Percentiles rank a stretch among this genome's conserved stretches.
These are phyloP conservation scores for Alauda arvensis DNA, from an alignment of 2,797 vertebrate species.

Conservation along the genomic window DNA sequence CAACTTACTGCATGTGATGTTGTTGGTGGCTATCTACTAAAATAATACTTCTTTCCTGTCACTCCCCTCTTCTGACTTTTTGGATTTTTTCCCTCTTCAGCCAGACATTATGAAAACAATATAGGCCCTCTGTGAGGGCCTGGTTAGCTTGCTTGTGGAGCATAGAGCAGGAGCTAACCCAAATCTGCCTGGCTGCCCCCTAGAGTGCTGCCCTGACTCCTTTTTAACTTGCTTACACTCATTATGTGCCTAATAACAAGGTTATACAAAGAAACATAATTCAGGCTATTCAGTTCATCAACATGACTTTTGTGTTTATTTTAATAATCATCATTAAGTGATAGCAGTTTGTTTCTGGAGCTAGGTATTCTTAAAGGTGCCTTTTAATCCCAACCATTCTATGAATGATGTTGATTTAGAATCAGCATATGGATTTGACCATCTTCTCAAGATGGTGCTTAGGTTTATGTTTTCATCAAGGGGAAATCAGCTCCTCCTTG, in stretches of 20 bases:
- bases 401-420: neutral
- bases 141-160: neutral
- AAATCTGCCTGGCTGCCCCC: neutral
- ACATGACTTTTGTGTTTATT: neutral
- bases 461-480: neutral
- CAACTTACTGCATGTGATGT: neutral
- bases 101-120: neutral
- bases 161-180: neutral
- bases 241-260: neutral
- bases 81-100: fast-evolving
- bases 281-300: neutral
- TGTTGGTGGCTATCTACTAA: neutral
- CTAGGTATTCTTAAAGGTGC: neutral
- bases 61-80: neutral
- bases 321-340: neutral
- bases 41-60: neutral
- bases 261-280: neutral
- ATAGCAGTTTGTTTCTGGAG: neutral
- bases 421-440: neutral
- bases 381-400: neutral
- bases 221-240: neutral
- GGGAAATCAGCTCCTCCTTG: neutral
- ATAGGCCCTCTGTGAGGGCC: neutral
- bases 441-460: neutral
- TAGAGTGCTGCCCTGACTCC: neutral